phyloP scores from a whole-genome alignment of 2,888 invertebrate genomes.

The Troides helena region DNA sequence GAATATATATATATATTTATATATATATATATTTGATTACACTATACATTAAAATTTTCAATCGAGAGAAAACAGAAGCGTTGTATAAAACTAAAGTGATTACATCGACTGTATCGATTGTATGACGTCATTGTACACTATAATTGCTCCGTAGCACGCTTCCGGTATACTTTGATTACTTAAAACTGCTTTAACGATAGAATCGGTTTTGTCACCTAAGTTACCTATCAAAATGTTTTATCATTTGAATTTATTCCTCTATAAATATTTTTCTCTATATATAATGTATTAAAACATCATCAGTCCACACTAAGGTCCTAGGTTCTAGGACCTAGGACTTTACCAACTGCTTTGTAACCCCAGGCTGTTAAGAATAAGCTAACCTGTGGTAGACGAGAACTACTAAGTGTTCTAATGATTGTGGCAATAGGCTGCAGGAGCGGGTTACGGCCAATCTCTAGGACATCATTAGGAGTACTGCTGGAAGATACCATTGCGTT shows the following conservation, averaged over 20 bases:
- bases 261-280: background rate
- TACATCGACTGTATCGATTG: background rate
- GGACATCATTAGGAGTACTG: no score
- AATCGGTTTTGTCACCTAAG: background rate
- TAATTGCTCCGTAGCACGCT: slow-evolving; percentile 5
- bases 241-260: background rate
- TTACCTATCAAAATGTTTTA: background rate
- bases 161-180: slow-evolving; percentile 14
- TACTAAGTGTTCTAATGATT: no score
- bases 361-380: no score
- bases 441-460: no score
- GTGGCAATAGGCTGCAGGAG: no score
- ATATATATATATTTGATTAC: no score
- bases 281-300: background rate
- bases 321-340: no score
- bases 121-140: background rate
- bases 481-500: no score
- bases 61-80: background rate
- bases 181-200: slow-evolving; percentile 8
- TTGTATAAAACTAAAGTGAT: background rate
- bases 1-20: no score
- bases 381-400: no score
- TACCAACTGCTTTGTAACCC: no score
- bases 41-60: background rate
- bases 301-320: no score